These are phyloP conservation scores for Sylvietta virens DNA, from an alignment of 2,113 vertebrate genomes.

Conservation along the genomic window DNA sequence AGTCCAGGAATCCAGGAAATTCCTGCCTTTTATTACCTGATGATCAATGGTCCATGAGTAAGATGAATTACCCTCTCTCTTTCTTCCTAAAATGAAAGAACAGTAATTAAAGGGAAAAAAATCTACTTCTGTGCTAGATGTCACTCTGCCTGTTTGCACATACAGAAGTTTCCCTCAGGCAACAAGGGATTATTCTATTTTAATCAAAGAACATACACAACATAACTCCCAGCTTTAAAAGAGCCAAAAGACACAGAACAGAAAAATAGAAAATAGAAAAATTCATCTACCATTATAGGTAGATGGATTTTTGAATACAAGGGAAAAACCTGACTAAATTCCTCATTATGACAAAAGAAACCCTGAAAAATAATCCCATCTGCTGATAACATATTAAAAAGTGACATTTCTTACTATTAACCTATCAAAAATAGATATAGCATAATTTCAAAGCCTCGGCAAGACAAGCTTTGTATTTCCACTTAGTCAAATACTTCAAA, in stretches of 20 bases:
- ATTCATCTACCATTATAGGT: neutral
- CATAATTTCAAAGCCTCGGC: neutral
- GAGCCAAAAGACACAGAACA: neutral
- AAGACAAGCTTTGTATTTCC: neutral
- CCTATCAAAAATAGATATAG: neutral
- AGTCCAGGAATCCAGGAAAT: neutral
- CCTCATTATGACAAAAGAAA: neutral
- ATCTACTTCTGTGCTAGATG: neutral
- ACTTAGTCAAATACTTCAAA: neutral
- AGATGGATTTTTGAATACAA: neutral
- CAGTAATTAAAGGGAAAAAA: neutral
- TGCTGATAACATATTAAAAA: neutral
- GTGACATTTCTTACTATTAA: neutral
- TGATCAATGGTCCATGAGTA: neutral
- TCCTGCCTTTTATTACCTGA: neutral
- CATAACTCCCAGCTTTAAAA: neutral
- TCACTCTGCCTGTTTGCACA: neutral
- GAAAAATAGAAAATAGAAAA: no score
- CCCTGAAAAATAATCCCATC: neutral
- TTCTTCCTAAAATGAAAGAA: neutral
- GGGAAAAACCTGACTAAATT: neutral
- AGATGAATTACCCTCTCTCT: neutral
- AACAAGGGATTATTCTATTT: neutral
- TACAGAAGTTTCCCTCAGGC: neutral
- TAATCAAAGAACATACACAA: neutral